Evolutionary conservation across 1,140 invertebrate genomes (phyloP).

Genomic region (Pomacea maculata): DNA sequence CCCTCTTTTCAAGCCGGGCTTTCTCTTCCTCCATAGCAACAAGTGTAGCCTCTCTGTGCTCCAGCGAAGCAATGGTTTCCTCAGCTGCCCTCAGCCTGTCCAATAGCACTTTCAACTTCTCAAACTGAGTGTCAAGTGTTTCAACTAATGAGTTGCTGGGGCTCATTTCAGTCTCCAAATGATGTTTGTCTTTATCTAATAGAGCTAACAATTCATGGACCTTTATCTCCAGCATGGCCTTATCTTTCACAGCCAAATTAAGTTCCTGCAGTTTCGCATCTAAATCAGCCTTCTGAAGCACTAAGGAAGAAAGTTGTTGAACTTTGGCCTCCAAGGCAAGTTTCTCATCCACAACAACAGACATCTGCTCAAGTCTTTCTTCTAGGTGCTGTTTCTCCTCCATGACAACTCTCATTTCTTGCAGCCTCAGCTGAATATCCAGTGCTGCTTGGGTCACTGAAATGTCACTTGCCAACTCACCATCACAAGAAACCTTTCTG

Average conservation of each 20-base stretch:
- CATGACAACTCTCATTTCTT: neutral
- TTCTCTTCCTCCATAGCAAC: neutral
- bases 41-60: neutral
- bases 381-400: constrained; percentile 4
- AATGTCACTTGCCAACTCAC: neutral
- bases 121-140: neutral
- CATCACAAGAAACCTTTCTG: neutral
- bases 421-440: neutral
- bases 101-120: neutral
- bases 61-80: neutral
- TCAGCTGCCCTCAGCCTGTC: neutral
- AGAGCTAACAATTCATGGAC: too few relatives aligned
- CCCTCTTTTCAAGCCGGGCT: neutral
- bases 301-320: constrained; percentile 7
- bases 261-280: constrained; percentile 3
- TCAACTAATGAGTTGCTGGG: too few relatives aligned
- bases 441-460: neutral
- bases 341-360: constrained; percentile 7
- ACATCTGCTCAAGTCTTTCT: constrained; percentile 12
- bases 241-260: constrained; percentile 3
- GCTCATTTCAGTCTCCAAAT: too few relatives aligned
- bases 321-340: constrained; percentile 10
- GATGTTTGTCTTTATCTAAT: too few relatives aligned
- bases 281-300: constrained; percentile 6
- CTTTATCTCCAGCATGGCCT: neutral